Percentiles rank a stretch among this genome's conserved stretches.
These are phyloP conservation scores for Alloscopus bannaensis DNA, from an alignment of 2,888 invertebrate genomes.

Conservation along the genomic window DNA sequence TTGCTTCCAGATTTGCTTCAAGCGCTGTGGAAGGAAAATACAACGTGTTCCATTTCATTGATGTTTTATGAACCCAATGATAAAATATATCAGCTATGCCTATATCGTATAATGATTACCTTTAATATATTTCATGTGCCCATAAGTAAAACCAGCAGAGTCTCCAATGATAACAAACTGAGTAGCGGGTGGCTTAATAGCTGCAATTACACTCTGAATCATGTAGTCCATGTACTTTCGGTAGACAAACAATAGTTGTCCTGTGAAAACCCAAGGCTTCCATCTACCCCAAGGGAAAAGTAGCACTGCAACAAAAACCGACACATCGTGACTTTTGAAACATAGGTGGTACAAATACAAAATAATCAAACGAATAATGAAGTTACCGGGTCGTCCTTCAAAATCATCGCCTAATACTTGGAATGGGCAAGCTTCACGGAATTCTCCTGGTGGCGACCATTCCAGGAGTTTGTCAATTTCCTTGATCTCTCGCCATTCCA, in stretches of 20 bases:
- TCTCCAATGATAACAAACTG: slow-evolving; percentile 64
- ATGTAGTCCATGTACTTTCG: slow-evolving; percentile 63
- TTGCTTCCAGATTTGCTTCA: slow-evolving; percentile 61
- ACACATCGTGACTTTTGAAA: background rate
- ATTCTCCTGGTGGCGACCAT: slow-evolving; percentile 60
- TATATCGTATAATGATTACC: slow-evolving; percentile 30
- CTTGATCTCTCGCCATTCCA: slow-evolving; percentile 54
- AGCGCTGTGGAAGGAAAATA: slow-evolving; percentile 38
- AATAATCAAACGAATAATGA: too few species aligned
- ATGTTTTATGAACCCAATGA: background rate
- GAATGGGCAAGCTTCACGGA: slow-evolving; percentile 57
- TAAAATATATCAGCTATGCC: background rate
- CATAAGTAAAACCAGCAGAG: slow-evolving; percentile 59
- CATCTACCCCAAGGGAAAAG: slow-evolving; percentile 61
- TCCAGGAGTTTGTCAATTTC: slow-evolving; percentile 60
- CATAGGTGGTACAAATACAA: too few species aligned
- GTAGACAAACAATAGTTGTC: slow-evolving; percentile 42
- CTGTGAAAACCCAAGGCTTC: slow-evolving; percentile 62
- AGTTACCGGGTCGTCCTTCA: slow-evolving; percentile 56
- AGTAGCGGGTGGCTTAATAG: slow-evolving; percentile 49
- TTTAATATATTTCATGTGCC: slow-evolving; percentile 59
- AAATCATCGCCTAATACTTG: slow-evolving; percentile 37
- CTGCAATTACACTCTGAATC: slow-evolving; percentile 52
- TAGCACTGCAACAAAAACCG: slow-evolving; percentile 38
- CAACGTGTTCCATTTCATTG: background rate